These are phyloP conservation scores for Lissonota sp. DNA, from an alignment of 2,888 invertebrate species.

Conservation along the genomic window DNA sequence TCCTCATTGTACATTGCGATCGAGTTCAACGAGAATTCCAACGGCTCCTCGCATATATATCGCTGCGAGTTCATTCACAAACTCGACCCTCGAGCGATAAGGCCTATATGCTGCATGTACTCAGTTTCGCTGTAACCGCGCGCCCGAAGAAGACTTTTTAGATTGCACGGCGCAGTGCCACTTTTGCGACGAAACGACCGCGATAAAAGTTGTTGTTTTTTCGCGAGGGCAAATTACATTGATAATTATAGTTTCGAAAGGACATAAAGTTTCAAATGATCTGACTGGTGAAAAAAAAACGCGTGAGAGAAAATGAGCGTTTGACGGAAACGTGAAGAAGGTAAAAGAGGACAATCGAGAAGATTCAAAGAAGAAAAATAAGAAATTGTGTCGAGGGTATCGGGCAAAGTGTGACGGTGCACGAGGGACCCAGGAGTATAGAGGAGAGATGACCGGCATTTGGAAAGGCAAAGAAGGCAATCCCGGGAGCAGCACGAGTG, in stretches of 20 bases:
- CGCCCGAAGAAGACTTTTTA: too few species aligned
- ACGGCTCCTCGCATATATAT: slow-evolving; percentile 29
- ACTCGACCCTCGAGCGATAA: slow-evolving; percentile 60
- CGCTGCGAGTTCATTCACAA: slow-evolving; percentile 61
- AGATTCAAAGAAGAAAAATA: too few species aligned
- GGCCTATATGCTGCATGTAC: slow-evolving; percentile 1
- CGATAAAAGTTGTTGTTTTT: background rate
- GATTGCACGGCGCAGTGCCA: background rate
- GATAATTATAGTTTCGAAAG: too few species aligned
- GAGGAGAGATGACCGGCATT: slow-evolving; percentile 50
- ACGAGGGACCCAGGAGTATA: background rate
- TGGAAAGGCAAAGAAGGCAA: slow-evolving; percentile 52
- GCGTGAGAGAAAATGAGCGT: background rate
- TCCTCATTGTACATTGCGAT: slow-evolving; percentile 25
- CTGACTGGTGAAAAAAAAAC: background rate
- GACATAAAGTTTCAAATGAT: too few species aligned
- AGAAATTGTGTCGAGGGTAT: slow-evolving; percentile 14
- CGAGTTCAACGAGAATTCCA: slow-evolving; percentile 50
- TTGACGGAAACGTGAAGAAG: slow-evolving; percentile 3
- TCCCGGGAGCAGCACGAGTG: slow-evolving; percentile 55
- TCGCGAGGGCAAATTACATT: too few species aligned
- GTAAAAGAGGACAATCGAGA: background rate
- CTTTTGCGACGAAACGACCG: too few species aligned
- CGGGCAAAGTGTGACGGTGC: slow-evolving; percentile 35
- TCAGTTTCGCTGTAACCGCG: slow-evolving; percentile 7